These are phyloP conservation scores for Melinaea marsaeus DNA, from an alignment of 2,888 invertebrate genomes.

Conservation along the genomic window DNA sequence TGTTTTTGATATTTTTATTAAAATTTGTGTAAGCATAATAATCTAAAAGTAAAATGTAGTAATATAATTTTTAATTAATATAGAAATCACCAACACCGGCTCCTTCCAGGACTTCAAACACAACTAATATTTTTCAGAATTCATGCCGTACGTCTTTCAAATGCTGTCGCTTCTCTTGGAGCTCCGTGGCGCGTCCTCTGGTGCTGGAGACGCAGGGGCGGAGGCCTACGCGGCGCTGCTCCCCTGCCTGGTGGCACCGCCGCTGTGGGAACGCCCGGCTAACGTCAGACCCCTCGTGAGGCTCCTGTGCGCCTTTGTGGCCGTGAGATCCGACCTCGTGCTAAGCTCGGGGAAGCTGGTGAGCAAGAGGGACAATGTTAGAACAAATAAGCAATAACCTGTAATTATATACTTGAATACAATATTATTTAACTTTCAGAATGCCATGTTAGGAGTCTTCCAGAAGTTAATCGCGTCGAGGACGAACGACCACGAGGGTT, in stretches of 20 bases:
- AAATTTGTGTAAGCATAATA: no score
- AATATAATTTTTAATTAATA: no score
- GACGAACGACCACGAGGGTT: constrained; percentile 97
- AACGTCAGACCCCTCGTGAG: constrained; percentile 96
- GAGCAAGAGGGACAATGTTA: constrained; percentile 38
- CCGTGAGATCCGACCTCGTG: constrained; percentile 53
- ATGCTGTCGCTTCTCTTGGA: constrained; percentile 94
- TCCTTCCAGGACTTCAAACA: neutral
- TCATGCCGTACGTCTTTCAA: constrained; percentile 99
- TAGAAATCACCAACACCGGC: no score
- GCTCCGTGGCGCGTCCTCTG: constrained; percentile 71
- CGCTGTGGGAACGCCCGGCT: constrained; percentile 95
- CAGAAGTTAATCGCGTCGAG: constrained; percentile 98
- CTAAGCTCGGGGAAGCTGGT: constrained; percentile 83
- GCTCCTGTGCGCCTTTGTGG: constrained; percentile 92
- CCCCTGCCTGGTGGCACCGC: constrained; percentile 92
- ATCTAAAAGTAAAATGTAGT: no score
- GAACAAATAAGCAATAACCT: no score
- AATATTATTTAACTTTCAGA: constrained; percentile 61
- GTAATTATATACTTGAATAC: neutral
- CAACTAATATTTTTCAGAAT: constrained; percentile 80
- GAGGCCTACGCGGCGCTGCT: constrained; percentile 94
- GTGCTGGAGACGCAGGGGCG: constrained; percentile 68
- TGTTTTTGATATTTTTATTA: no score
- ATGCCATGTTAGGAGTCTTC: constrained; percentile 93